Base-by-base conservation (phyloP, 1,140 invertebrate genomes). In the Ceratosolen fusciceps region DNA sequence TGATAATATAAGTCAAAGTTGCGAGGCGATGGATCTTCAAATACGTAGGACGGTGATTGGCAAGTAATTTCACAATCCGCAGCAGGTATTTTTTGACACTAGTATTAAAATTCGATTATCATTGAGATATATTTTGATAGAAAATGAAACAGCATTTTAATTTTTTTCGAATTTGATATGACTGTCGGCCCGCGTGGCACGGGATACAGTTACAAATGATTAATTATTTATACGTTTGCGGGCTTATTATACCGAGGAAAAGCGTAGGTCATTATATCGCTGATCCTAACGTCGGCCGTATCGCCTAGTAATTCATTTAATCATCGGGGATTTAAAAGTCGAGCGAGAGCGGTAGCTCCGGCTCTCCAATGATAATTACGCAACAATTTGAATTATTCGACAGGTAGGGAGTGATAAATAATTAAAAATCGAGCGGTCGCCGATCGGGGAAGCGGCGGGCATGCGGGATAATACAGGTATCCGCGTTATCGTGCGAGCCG, bases 351-450 rank as follows among this genome's bases (percentile, higher is more conserved):
- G 9, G 24, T n/a, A 58, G 56, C n/a, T 34, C 16, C 19, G 37
- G 19, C 29, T 34, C 31, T 21, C 60, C 16, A n/a, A 37, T n/a
- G 34, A 37, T 65, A 16, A 31, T 37, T 65, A 37, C 31, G 26
- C n/a, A 65, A 60, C 31, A 60, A 62, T 62, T 37, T 29, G 1
- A 65, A 37, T n/a, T 31, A 37, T 37, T 65, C 34, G 34, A 65
- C 34, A n/a, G 37, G n/a, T 37, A 65, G 37, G n/a, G 19, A 65
- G 60, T 21, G 60, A 65, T 65, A 65, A n/a, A 60, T 60, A 60
- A 58, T 60, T 31, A 65, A 1, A 65, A 65, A 10, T 37, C 14
- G 60, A 37, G 60, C 8, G 26, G 21, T 12, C 14, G 4, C 19
- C 9, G 60, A 37, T 37, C 8, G 60, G n/a, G n/a, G 21, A 12